Conservation (phyloP, 1,140 invertebrate species). For the Drosophila pallidifrons region DNA sequence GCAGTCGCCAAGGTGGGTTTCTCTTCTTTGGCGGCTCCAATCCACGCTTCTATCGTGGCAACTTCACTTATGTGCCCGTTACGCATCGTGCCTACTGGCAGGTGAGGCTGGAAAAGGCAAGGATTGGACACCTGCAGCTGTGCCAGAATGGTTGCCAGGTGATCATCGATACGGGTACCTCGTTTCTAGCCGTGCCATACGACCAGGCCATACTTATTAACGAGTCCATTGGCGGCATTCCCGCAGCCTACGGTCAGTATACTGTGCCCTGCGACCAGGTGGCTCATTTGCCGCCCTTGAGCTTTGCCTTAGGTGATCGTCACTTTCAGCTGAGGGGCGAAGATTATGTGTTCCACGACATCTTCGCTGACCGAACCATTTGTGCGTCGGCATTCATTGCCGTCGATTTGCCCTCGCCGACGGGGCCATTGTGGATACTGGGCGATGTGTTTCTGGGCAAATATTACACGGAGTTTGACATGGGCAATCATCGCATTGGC, state of each 20-base stretch:
- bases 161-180: conserved; percentile 92
- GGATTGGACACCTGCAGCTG: conserved; percentile 61
- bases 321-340: conserved; percentile 54
- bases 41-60: conserved; percentile 61
- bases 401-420: conserved; percentile 67
- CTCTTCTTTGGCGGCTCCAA: conserved; percentile 79
- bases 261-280: conserved; percentile 57
- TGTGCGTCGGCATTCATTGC: conserved; percentile 71
- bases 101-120: conserved; percentile 64
- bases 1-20: conserved; percentile 57
- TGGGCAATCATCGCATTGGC: conserved; percentile 89
- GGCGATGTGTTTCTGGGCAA: conserved; percentile 90
- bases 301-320: conserved; percentile 60
- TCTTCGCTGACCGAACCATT: conserved; percentile 39
- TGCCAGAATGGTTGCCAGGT: conserved; percentile 87
- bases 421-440: conserved; percentile 74
- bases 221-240: conserved; percentile 61
- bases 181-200: conserved; percentile 89
- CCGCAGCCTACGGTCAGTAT: conserved; percentile 62
- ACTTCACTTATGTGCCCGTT: conserved; percentile 77
- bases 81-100: conserved; percentile 80
- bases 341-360: conserved; percentile 72
- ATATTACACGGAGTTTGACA: conserved; percentile 90
- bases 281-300: conserved; percentile 50
- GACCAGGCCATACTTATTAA: conserved; percentile 67